Base-by-base conservation (phyloP, 1,140 invertebrate genomes). In the Archivesica marissinica region DNA sequence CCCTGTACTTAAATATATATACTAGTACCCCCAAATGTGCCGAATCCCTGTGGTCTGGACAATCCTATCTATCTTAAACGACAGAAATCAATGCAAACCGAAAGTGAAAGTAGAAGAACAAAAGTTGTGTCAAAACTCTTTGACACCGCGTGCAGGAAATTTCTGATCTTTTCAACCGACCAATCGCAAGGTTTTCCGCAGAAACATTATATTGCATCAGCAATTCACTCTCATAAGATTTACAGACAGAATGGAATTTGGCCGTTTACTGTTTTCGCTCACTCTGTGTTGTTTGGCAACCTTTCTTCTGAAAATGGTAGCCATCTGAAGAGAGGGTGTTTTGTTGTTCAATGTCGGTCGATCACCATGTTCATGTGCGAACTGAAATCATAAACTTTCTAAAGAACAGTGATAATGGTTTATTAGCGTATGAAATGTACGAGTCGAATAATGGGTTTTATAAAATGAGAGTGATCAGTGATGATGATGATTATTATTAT, bases 31-130 rank as follows among this genome's bases (percentile, higher is more conserved):
- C n/a, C n/a, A n/a, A n/a, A n/a, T n/a, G n/a, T n/a, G n/a, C n/a
- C n/a, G n/a, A n/a, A n/a, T n/a, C n/a, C n/a, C n/a, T n/a, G n/a
- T 15, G 56, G 77, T 28, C 61, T 61, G 7, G 77, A 79, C 35
- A 23, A 17, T 17, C 39, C 56, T 0, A 28, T 79, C 13, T 79
- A 79, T 35, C 38, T 79, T 1, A 50, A 44, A 68, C 56, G 77
- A 25, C 11, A 2, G 52, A 44, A 25, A 0, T 33, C 25, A n/a
- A 0, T 15, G 3, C 33, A 81, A 56, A 72, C 25, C 28, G 66
- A 81, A 81, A 81, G 17, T 54, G 79, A 81, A 81, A 81, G 79
- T 81, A 70, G 64, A 81, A 81, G 25, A 44, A 11, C 23, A 30
- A 25, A 23, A 38, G 33, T 28, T 23, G 13, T 17, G 1, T 79